These are phyloP conservation scores for Tipula helvola DNA, from an alignment of 2,888 invertebrate genomes.

Conservation along the genomic window DNA sequence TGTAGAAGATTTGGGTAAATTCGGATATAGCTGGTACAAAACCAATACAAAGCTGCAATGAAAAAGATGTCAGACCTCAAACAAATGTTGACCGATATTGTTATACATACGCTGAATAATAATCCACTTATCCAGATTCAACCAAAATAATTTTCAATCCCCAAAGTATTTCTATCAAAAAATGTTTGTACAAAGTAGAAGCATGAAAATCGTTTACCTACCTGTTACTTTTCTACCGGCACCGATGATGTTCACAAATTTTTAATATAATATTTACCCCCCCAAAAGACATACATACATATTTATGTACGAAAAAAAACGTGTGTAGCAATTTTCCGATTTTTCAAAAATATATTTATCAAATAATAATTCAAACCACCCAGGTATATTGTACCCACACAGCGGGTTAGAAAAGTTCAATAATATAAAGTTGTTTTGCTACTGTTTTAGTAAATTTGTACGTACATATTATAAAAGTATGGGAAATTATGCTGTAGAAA, in stretches of 20 bases:
- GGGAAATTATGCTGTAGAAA: background rate
- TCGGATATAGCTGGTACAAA: no score
- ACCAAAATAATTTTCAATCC: background rate
- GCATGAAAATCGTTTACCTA: background rate
- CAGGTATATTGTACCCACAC: background rate
- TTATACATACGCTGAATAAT: background rate
- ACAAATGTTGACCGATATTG: background rate
- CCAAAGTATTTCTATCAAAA: background rate
- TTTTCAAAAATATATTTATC: background rate
- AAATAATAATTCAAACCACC: background rate
- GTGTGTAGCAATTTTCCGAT: background rate
- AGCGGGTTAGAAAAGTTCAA: background rate
- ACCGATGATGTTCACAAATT: background rate
- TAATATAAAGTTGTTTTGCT: background rate
- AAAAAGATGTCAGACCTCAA: no score
- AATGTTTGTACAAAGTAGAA: background rate
- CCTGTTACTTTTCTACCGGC: background rate
- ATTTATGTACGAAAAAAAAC: background rate
- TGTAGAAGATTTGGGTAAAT: no score
- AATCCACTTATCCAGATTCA: background rate
- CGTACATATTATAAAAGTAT: background rate
- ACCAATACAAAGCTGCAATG: no score
- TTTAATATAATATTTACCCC: background rate
- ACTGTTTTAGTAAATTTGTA: background rate
- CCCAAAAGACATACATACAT: no score